These are phyloP conservation scores for Scrobipalpa costella DNA, from an alignment of 2,888 invertebrate species.

Conservation along the genomic window DNA sequence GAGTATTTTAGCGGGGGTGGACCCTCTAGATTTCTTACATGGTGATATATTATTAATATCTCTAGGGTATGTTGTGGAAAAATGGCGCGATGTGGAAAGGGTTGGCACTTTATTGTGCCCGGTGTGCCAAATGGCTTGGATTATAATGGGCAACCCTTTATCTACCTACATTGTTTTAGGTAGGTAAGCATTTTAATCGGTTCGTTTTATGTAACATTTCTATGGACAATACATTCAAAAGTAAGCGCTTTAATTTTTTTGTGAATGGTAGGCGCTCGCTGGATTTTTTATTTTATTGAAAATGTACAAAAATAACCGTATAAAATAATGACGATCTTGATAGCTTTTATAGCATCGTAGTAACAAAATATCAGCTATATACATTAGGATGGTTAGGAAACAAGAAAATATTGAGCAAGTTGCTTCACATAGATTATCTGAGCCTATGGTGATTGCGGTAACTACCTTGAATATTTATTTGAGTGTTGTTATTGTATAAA, in stretches of 20 bases:
- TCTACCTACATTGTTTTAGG: constrained; percentile 18
- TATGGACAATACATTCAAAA: background rate
- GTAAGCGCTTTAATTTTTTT: background rate
- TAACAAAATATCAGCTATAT: too few relatives aligned
- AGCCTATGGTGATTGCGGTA: too few relatives aligned
- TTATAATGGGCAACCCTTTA: constrained; percentile 34
- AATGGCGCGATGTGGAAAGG: constrained; percentile 62
- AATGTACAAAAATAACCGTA: too few relatives aligned
- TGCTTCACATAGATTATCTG: too few relatives aligned
- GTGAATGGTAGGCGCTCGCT: background rate
- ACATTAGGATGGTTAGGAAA: too few relatives aligned
- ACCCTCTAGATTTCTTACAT: constrained; percentile 70
- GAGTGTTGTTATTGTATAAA: too few relatives aligned
- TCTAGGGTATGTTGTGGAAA: constrained; percentile 58
- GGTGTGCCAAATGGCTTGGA: constrained; percentile 47
- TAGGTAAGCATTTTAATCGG: background rate
- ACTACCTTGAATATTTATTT: too few relatives aligned
- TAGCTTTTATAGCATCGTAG: too few relatives aligned
- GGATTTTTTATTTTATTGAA: too few relatives aligned
- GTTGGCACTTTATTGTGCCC: constrained; percentile 56
- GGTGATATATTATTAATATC: constrained; percentile 76
- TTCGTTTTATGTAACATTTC: background rate
- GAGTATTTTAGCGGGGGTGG: constrained; percentile 56
- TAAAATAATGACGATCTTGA: too few relatives aligned
- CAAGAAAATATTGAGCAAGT: too few relatives aligned